phyloP scores from a whole-genome alignment of 1,140 invertebrate genomes.

The Luehdorfia chinensis region DNA sequence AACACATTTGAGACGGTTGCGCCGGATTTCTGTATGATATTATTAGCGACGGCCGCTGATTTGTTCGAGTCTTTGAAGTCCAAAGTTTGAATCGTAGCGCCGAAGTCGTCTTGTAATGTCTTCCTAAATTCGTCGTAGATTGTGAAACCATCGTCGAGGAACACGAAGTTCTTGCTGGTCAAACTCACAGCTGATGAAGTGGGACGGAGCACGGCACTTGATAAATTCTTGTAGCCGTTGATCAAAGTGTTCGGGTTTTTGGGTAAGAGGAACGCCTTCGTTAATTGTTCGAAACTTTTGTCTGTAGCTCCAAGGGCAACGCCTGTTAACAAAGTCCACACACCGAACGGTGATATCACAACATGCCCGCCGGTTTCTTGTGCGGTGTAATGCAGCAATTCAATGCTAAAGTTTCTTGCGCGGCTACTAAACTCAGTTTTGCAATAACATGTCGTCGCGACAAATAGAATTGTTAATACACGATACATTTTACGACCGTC shows the following conservation, averaged over 20 bases:
- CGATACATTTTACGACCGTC: slow-evolving; percentile 10
- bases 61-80: slow-evolving; percentile 54
- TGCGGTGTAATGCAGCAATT: slow-evolving; percentile 10
- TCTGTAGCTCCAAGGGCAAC: slow-evolving; percentile 9
- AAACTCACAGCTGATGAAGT: slow-evolving; percentile 42
- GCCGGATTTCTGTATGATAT: slow-evolving; percentile 48
- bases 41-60: slow-evolving; percentile 48
- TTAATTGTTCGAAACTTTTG: slow-evolving; percentile 37
- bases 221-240: slow-evolving; percentile 50
- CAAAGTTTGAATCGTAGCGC: slow-evolving; percentile 44
- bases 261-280: slow-evolving; percentile 47
- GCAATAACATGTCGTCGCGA: slow-evolving; percentile 6
- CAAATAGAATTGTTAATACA: slow-evolving; percentile 3
- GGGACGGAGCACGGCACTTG: slow-evolving; percentile 39
- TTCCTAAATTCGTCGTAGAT: slow-evolving; percentile 39
- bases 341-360: slow-evolving; percentile 12
- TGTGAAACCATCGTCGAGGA: slow-evolving; percentile 51
- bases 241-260: slow-evolving; percentile 35
- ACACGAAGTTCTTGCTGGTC: slow-evolving; percentile 59
- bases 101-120: slow-evolving; percentile 43
- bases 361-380: slow-evolving; percentile 12
- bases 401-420: slow-evolving; percentile 13
- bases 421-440: slow-evolving; percentile 13
- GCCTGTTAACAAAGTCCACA: slow-evolving; percentile 10
- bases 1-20: slow-evolving; percentile 59